Conservation (phyloP, 1,140 invertebrate species). For the Rhizoglyphus robini region DNA sequence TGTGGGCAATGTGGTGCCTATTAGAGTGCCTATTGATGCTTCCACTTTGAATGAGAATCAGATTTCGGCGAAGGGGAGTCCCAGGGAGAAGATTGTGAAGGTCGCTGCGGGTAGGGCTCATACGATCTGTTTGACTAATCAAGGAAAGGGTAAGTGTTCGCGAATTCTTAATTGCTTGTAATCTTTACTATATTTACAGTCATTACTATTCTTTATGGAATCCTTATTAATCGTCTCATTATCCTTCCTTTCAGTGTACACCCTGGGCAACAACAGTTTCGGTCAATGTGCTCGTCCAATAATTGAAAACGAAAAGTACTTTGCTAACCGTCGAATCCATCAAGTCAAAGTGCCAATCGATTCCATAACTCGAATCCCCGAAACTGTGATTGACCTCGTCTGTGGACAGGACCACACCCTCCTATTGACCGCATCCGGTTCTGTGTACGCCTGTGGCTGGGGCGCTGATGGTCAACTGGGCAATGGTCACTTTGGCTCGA, state of each 20-base stretch:
- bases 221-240: neutral
- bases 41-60: slow-evolving; percentile 41
- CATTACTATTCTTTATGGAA: no score
- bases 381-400: slow-evolving; percentile 41
- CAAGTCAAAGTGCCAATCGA: slow-evolving; percentile 39
- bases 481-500: slow-evolving; percentile 49
- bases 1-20: slow-evolving; percentile 56
- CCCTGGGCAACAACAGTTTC: slow-evolving; percentile 79
- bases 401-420: slow-evolving; percentile 80
- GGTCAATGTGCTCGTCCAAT: slow-evolving; percentile 81
- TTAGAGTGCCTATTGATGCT: slow-evolving; percentile 62
- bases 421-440: slow-evolving; percentile 60
- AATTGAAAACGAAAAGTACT: slow-evolving; percentile 61
- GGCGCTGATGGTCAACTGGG: slow-evolving; percentile 90
- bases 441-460: slow-evolving; percentile 79
- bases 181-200: no score
- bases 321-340: slow-evolving; percentile 47
- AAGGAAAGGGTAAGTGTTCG: slow-evolving; percentile 37
- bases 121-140: slow-evolving; percentile 58
- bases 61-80: slow-evolving; percentile 24
- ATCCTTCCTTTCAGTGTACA: slow-evolving; percentile 42
- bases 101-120: slow-evolving; percentile 76
- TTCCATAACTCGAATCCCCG: slow-evolving; percentile 22
- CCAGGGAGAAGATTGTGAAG: slow-evolving; percentile 39
- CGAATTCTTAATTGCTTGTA: neutral